Conservation (phyloP, 2,797 vertebrate species). For the Tolypeutes matacus region DNA sequence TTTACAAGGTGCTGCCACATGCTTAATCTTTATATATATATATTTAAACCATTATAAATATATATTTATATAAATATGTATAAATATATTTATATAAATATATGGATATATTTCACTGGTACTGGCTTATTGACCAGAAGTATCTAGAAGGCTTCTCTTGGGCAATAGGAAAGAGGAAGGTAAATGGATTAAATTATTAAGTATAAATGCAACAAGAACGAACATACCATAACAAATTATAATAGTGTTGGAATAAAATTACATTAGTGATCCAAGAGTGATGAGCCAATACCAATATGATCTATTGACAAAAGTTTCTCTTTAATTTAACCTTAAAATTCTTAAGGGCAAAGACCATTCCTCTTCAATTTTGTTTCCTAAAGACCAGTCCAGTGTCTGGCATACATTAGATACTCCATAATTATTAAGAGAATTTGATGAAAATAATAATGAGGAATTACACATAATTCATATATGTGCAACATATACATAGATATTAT, state of each 20-base stretch:
- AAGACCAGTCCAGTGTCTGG: not conserved
- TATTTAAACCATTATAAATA: no score
- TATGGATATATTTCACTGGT: not conserved
- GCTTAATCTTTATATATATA: no score
- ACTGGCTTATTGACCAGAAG: not conserved
- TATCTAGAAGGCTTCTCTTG: not conserved
- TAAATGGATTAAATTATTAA: not conserved
- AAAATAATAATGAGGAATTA: not conserved
- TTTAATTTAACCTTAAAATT: not conserved
- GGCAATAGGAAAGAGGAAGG: not conserved
- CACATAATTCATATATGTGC: not conserved
- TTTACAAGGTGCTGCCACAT: no score
- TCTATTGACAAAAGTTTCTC: not conserved
- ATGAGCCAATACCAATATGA: not conserved
- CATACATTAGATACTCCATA: not conserved
- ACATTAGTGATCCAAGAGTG: not conserved
- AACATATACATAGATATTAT: not conserved
- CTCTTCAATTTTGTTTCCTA: slow-evolving; percentile 9
- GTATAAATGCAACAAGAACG: not conserved
- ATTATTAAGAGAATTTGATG: not conserved
- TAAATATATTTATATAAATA: no score
- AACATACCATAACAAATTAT: not conserved
- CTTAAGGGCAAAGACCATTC: not conserved
- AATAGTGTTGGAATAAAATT: slow-evolving; percentile 26
- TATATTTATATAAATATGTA: no score